Percentiles rank a stretch among this genome's conserved stretches.
Conservation (phyloP, 2,888 invertebrate species). For the Hirtodrosophila trivittata region DNA sequence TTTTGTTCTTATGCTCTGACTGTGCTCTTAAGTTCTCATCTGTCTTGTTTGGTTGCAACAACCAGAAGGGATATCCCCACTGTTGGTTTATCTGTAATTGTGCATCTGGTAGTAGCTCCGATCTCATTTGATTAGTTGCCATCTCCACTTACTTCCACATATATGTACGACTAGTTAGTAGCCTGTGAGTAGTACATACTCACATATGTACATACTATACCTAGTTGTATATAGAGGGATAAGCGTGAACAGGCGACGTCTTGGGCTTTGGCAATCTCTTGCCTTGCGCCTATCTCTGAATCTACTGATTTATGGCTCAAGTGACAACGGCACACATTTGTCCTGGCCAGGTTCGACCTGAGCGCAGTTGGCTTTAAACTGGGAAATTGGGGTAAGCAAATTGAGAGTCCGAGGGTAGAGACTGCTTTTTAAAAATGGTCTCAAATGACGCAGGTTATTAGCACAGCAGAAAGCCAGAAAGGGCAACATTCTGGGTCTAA, state of each 20-base stretch:
- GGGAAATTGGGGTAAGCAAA: conserved; percentile 13
- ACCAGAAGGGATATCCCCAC: conserved; percentile 22
- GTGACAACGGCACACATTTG: conserved; percentile 59
- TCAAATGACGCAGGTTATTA: conserved; percentile 1
- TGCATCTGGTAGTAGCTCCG: conserved; percentile 56
- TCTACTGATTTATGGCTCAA: conserved; percentile 62
- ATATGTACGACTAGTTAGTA: neutral
- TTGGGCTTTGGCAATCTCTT: conserved; percentile 13
- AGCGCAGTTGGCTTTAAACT: conserved; percentile 11
- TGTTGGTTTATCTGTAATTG: conserved; percentile 76
- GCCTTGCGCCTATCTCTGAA: conserved; percentile 23
- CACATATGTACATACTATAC: conserved; percentile 9
- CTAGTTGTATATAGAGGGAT: conserved; percentile 8
- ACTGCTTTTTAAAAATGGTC: conserved; percentile 15
- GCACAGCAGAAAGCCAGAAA: conserved; percentile 1
- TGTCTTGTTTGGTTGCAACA: conserved; percentile 36
- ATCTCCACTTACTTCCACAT: conserved; percentile 5
- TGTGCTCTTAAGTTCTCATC: conserved; percentile 37
- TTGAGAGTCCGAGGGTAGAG: neutral
- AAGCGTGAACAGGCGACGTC: conserved; percentile 10
- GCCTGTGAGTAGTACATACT: conserved; percentile 5
- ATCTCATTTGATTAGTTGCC: conserved; percentile 50
- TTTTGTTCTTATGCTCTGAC: too few relatives aligned
- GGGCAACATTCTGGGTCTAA: too few relatives aligned
- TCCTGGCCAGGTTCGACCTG: conserved; percentile 28